phyloP scores from a whole-genome alignment of 2,797 vertebrate species.

The Diplodus sargus region DNA sequence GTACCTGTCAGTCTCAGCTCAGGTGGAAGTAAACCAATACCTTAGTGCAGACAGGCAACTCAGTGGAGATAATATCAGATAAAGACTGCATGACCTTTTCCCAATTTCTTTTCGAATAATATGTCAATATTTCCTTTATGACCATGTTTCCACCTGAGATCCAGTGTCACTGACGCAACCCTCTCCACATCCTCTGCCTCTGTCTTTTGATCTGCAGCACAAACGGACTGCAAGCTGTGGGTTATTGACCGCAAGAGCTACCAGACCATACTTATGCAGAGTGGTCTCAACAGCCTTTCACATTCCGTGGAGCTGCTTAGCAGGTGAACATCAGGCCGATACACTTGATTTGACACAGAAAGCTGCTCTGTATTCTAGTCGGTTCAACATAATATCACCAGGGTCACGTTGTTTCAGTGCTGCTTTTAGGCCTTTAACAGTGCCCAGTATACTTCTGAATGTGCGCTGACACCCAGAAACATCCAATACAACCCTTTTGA shows the following conservation, averaged over 20 bases:
- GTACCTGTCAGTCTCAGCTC: too few relatives aligned
- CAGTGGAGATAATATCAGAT: too few relatives aligned
- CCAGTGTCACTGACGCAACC: conserved; percentile 22
- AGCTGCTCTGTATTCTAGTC: conserved; percentile 31
- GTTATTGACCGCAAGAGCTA: conserved; percentile 83
- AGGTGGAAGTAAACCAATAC: too few relatives aligned
- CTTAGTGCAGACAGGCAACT: too few relatives aligned
- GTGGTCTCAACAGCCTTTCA: conserved; percentile 70
- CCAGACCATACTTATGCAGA: conserved; percentile 81
- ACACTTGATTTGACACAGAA: conserved; percentile 24
- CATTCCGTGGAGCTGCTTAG: conserved; percentile 80
- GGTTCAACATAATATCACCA: conserved; percentile 5
- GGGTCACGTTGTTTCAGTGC: conserved; percentile 18
- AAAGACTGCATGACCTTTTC: too few relatives aligned
- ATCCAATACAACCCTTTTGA: background rate
- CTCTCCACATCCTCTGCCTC: conserved; percentile 31
- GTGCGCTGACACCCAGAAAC: background rate
- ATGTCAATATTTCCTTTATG: conserved; percentile 9
- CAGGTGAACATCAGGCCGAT: conserved; percentile 72
- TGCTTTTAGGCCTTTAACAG: background rate
- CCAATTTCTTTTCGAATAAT: background rate
- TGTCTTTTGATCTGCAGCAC: conserved; percentile 73
- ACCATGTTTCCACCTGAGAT: conserved; percentile 36
- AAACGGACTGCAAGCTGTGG: conserved; percentile 84
- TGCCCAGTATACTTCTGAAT: background rate